Evolutionary conservation across 53 echinoderm and acorn worm species (phyloP).

Genomic region (Actinopyga echinites): DNA sequence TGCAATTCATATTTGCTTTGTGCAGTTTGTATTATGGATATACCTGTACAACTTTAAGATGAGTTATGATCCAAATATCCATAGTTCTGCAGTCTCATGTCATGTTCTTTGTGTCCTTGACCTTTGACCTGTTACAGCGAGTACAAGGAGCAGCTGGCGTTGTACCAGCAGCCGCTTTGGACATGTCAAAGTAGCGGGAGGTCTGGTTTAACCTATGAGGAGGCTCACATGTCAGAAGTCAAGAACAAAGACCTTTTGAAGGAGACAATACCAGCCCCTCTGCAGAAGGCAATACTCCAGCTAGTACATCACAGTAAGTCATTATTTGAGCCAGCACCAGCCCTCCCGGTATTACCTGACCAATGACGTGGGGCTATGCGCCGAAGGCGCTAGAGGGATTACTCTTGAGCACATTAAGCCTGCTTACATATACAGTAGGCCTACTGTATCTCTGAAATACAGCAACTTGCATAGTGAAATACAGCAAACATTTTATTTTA

Average conservation of each 20-base stretch:
- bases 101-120: not conserved
- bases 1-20: too few species aligned
- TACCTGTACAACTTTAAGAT: conserved; percentile 1
- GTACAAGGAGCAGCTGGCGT: conserved; percentile 76
- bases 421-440: too few species aligned
- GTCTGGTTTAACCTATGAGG: conserved; percentile 72
- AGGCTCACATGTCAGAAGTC: conserved; percentile 78
- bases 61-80: too few species aligned
- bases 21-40: not conserved
- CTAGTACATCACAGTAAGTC: conserved; percentile 92
- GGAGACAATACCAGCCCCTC: conserved; percentile 60
- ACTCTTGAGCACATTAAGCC: too few species aligned
- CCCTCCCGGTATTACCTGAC: too few species aligned
- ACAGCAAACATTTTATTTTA: too few species aligned
- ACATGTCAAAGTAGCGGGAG: conserved; percentile 91
- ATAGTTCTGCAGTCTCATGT: not conserved
- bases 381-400: too few species aligned
- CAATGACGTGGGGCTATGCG: too few species aligned
- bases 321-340: too few species aligned
- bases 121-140: conserved; percentile 63
- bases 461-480: too few species aligned
- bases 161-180: conserved; percentile 84
- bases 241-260: conserved; percentile 54
- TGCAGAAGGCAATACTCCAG: conserved; percentile 77
- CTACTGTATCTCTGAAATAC: too few species aligned